A percentile compares a stretch with the other conserved stretches of the same genome.
These are phyloP conservation scores for Pristionchus japonicus DNA, from an alignment of 2,888 invertebrate species.

Conservation along the genomic window DNA sequence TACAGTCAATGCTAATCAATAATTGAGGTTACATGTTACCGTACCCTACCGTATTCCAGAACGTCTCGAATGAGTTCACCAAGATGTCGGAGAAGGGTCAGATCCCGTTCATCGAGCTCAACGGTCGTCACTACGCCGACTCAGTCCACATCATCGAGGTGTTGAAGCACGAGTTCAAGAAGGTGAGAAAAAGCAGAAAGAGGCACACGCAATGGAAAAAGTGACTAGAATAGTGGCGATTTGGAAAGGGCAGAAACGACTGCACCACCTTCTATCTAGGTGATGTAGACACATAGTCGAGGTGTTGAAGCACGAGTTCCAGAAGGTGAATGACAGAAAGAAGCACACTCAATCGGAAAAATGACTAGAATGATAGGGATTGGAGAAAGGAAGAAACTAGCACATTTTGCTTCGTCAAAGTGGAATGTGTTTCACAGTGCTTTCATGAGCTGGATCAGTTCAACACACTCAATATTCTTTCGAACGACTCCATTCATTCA, in stretches of 20 bases:
- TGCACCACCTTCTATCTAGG: no score
- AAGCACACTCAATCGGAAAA: no score
- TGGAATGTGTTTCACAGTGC: no score
- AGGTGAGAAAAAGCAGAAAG: not conserved
- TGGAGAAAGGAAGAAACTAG: no score
- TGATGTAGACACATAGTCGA: conserved; percentile 88
- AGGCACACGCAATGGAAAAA: no score
- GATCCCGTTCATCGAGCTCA: conserved; percentile 92
- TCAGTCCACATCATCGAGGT: conserved; percentile 86
- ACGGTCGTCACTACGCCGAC: conserved; percentile 94
- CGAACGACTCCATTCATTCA: no score
- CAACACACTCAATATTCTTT: no score
- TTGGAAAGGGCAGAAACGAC: not conserved
- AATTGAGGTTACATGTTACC: no score
- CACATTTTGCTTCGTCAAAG: no score
- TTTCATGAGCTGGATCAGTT: no score
- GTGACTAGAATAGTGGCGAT: no score
- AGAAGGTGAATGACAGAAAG: conserved; percentile 7
- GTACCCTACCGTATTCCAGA: conserved; percentile 53
- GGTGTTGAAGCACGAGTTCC: conserved; percentile 51
- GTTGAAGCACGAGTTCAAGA: conserved; percentile 50
- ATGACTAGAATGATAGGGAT: no score
- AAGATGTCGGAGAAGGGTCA: conserved; percentile 66
- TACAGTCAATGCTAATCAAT: not conserved
- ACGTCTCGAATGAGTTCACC: conserved; percentile 69